These are phyloP conservation scores for Anthopleura sola DNA, from an alignment of 64 coral and sea anemone genomes.

Conservation along the genomic window DNA sequence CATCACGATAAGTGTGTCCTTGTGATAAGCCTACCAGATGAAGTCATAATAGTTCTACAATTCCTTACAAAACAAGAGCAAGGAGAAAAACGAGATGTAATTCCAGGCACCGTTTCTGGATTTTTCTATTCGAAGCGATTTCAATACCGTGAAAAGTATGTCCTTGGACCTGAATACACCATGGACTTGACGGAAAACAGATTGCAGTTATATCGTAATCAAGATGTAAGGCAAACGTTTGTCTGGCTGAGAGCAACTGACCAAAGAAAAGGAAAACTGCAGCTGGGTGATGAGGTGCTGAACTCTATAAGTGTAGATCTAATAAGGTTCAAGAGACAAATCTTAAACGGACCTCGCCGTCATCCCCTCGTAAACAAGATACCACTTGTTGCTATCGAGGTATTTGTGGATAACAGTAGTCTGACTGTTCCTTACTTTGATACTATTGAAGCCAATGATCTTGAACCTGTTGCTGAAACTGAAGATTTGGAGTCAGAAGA, in stretches of 20 bases:
- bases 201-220: background rate
- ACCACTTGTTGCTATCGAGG: background rate
- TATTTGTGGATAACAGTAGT: background rate
- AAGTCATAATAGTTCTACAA: slow-evolving; percentile 9
- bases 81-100: background rate
- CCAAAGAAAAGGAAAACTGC: background rate
- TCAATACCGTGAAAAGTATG: background rate
- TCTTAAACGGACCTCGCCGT: background rate
- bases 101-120: background rate
- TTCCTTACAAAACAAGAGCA: background rate
- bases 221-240: background rate
- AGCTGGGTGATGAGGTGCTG: background rate
- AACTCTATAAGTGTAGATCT: slow-evolving; percentile 14
- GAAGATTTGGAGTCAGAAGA: slow-evolving; percentile 5
- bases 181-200: background rate
- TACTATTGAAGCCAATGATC: background rate
- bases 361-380: slow-evolving; percentile 14
- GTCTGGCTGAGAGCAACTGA: slow-evolving; percentile 5
- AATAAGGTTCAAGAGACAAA: background rate
- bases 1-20: background rate
- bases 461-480: background rate
- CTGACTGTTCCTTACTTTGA: slow-evolving; percentile 5
- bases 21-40: background rate
- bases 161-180: background rate
- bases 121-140: background rate